Base-by-base conservation (phyloP, 2,113 vertebrate species). In the Notarius lentiginosus region DNA sequence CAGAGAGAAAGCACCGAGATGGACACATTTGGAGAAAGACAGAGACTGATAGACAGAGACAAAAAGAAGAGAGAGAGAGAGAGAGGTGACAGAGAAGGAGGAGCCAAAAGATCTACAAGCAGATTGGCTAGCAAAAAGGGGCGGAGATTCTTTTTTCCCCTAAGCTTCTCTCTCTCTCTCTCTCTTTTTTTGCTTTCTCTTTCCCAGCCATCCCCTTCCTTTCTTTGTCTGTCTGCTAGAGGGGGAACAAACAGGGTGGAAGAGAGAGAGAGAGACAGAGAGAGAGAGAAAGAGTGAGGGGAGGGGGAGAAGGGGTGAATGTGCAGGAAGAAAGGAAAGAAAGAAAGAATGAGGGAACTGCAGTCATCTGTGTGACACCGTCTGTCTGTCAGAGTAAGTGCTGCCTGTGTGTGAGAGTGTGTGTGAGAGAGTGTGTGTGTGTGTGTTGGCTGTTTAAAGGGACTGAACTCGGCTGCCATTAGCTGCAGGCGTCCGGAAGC, bases 11-110 rank as follows among this genome's bases (percentile, higher is more conserved):
- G 65, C 65, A 68, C 27, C 0, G 65, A 30, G 65, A 27, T 68
- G 27, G 24, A 68, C 11, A 68, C 65, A 68, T 65, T n/a, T 68
- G 65, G n/a, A 68, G 65, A 68, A 30, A 30, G 65, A 68, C n/a
- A 30, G 4, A 66, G 65, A 68, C 11, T 30, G n/a, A 68, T 68
- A 68, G 65, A 68, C 65, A 88, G 86, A 82, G 86, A 83, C 79
- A 88, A 83, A 79, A 79, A 56, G 20, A 30, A 56, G 18, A 68
- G 5, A 90, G 86, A 89, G 84, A 53, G 83, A 87, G 79, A 90
- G 91, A 88, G 87, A 82, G 86, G 80, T 86, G 82, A 76, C 90
- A 85, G 92, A 84, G 92, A 87, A 85, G 81, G 89, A 77, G 70
- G 88, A 65, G 81, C 88, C 84, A 34, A 83, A 61, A 84, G 49